phyloP scores from a whole-genome alignment of 35 echinoderm and acorn worm species.

The Holothuria glaberrima region DNA sequence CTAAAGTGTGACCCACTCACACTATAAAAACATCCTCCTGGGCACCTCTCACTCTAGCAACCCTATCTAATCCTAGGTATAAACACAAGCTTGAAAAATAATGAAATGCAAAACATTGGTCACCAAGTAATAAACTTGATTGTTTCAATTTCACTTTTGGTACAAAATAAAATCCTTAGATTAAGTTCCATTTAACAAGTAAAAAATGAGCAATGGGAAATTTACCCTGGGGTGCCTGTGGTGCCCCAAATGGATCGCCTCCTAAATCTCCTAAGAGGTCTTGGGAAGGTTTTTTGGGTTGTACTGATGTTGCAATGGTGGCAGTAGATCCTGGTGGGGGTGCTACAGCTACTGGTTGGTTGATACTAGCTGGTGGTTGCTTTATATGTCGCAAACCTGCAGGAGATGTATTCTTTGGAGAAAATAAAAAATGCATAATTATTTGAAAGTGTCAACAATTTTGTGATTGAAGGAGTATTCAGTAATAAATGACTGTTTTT shows the following conservation, averaged over 20 bases:
- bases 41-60: no score
- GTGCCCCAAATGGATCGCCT: constrained; percentile 23
- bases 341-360: neutral
- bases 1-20: no score
- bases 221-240: constrained; percentile 6
- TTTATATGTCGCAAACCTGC: constrained; percentile 18
- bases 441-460: no score
- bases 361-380: constrained; percentile 32
- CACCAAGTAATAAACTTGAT: no score
- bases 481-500: no score
- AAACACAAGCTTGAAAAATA: no score
- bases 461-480: no score
- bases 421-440: neutral
- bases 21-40: no score
- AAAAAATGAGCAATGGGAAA: neutral
- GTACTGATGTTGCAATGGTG: neutral
- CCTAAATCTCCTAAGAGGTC: constrained; percentile 29
- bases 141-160: no score
- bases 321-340: neutral
- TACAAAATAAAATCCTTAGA: no score
- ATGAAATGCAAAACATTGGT: no score
- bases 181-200: neutral
- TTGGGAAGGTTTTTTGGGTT: constrained; percentile 43
- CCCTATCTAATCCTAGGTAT: no score
- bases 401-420: constrained; percentile 23